Conservation (phyloP, 2,888 invertebrate genomes). For the Tipula lateralis region DNA sequence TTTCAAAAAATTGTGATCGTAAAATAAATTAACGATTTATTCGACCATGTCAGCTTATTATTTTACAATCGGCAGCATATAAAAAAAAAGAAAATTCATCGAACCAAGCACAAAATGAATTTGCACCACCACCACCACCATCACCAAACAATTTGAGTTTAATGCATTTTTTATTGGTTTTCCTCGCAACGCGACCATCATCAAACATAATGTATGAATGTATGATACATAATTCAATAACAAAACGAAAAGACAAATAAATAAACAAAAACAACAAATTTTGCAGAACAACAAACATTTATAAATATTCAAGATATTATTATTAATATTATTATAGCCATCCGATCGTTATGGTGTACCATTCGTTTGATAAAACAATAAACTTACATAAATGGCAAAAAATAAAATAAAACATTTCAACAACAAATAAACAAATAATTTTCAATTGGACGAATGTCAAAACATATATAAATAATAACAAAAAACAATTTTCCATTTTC, state of each 20-base stretch:
- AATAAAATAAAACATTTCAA: not conserved
- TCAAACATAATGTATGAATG: not conserved
- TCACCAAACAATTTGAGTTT: not conserved
- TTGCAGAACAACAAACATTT: not conserved
- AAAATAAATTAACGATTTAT: not conserved
- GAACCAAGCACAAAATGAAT: not conserved
- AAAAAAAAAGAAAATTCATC: not conserved
- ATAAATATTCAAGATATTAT: not conserved
- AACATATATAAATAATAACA: not conserved
- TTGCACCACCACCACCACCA: not conserved
- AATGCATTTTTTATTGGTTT: not conserved
- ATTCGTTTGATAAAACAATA: not conserved
- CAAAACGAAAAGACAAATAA: not conserved
- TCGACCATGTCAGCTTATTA: not conserved
- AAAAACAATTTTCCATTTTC: not conserved
- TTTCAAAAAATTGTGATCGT: no score
- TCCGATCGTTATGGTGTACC: not conserved
- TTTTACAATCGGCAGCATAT: not conserved
- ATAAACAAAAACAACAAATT: not conserved
- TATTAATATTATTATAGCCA: not conserved
- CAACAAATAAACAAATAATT: not conserved
- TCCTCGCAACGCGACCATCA: not conserved
- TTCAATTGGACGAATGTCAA: not conserved
- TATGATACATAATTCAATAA: not conserved
- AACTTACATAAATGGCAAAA: not conserved